Evolutionary conservation across 2,797 vertebrate genomes (phyloP).

Genomic region (Falco cherrug): DNA sequence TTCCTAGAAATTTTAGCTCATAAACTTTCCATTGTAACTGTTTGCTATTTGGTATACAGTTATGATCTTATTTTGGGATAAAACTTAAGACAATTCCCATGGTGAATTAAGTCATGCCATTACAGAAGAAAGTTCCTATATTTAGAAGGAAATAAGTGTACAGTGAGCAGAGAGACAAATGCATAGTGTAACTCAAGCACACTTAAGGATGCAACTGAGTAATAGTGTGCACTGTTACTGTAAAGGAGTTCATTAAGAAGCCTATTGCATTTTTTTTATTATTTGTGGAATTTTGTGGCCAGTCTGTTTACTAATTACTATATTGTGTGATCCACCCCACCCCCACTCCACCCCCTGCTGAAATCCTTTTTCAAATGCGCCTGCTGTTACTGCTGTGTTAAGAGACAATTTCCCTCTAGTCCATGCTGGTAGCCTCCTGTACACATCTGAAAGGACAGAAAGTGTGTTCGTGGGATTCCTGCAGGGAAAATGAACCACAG

Average conservation of each 20-base stretch:
- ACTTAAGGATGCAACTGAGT: not conserved
- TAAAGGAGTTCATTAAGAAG: not conserved
- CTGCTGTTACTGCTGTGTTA: accelerated
- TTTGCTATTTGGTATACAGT: not conserved
- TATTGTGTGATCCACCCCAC: not conserved
- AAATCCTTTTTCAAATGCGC: not conserved
- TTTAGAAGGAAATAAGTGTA: not conserved
- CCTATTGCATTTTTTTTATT: not conserved
- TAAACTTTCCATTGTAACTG: not conserved
- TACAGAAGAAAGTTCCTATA: not conserved
- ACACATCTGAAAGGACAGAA: not conserved
- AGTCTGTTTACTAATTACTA: not conserved
- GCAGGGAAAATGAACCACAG: not conserved
- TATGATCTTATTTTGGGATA: not conserved
- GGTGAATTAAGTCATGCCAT: not conserved
- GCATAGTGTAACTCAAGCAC: not conserved
- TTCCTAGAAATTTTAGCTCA: not conserved
- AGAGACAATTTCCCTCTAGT: not conserved
- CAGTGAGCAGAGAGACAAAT: not conserved
- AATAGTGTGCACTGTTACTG: not conserved
- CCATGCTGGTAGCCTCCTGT: not conserved
- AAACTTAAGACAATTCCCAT: not conserved
- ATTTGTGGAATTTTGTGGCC: not conserved
- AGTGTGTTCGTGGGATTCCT: not conserved
- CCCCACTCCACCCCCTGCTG: accelerated